phyloP scores from a whole-genome alignment of 1,140 invertebrate genomes.

The Platyura marginata region DNA sequence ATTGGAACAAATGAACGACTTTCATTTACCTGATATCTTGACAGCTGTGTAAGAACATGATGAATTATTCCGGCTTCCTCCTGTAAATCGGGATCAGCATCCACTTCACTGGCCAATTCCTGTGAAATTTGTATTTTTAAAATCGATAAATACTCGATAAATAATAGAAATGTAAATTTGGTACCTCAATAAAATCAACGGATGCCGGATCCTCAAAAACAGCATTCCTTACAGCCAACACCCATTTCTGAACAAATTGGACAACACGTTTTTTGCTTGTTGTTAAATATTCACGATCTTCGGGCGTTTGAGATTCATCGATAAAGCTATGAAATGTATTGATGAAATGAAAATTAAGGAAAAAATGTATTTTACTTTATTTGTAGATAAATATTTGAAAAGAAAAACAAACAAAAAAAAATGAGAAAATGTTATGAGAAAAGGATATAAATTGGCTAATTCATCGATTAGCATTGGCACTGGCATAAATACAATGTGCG shows the following conservation, averaged over 20 bases:
- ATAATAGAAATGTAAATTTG: too few relatives aligned
- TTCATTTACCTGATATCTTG: constrained; percentile 24
- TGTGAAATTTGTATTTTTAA: constrained; percentile 14
- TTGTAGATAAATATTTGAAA: neutral
- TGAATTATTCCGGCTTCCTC: constrained; percentile 48
- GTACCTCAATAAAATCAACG: constrained; percentile 48
- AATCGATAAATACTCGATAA: neutral
- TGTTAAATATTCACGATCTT: constrained; percentile 53
- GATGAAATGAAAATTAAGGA: neutral
- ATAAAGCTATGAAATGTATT: constrained; percentile 22
- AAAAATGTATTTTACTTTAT: neutral
- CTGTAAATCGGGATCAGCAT: constrained; percentile 39
- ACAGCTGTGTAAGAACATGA: constrained; percentile 39
- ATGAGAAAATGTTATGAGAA: constrained; percentile 11
- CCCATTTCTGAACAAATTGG: constrained; percentile 64
- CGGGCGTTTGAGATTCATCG: constrained; percentile 16
- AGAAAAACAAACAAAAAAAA: neutral
- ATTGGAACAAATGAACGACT: too few relatives aligned
- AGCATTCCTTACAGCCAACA: constrained; percentile 45
- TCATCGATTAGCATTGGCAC: constrained; percentile 55
- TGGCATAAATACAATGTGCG: constrained; percentile 76
- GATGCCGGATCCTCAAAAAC: constrained; percentile 56
- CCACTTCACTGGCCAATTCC: constrained; percentile 50
- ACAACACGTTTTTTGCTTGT: constrained; percentile 58
- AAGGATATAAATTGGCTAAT: constrained; percentile 61